Base-by-base conservation (phyloP, 1,140 invertebrate species). In the Augochlora pura region DNA sequence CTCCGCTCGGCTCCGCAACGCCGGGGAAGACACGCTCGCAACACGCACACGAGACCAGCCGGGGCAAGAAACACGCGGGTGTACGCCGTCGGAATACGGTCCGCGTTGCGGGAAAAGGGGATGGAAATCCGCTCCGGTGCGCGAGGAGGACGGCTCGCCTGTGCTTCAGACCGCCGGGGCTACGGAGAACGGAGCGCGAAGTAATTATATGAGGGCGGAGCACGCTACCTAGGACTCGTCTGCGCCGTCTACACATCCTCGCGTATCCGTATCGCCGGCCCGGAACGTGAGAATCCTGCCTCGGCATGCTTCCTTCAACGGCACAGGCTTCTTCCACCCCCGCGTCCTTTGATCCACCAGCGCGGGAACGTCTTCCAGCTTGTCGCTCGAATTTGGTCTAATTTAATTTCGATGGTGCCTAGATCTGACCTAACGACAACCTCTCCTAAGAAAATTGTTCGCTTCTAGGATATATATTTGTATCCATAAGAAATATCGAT, bases 151-250 rank as follows among this genome's bases (percentile, higher is more conserved):
- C 65, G 42, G 84, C 46, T 49, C 32, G 59, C 63, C 64, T 70
- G 42, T 52, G 57, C 7, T 42, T 27, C 69, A 75, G 77, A 78
- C 32, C 32, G 62, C 54, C 76, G 52, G 52, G 54, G 74, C 67
- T 77, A 32, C 32, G 32, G 32, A 66, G 79, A 64, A 79, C 79
- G 73, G 39, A 85, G 78, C 81, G 77, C 67, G 69, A 86, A 89
- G 88, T 90, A 91, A 91, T 91, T 91, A 91, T 86, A 90, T 88
- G 87, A 90, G 88, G 84, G 87, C 82, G 82, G 80, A 88, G 84
- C 82, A 90, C 85, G 88, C 87, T 82, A 88, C n/a, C 39, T 65
- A 46, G 27, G 77, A 66, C 82, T 84, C 85, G 81, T 86, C 42
- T 2, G 42, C 42, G 6, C 0, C 8, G 42, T 21, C 85, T 84